Evolutionary conservation across 2,113 vertebrate species (phyloP).

Genomic region (Hippocampus abdominalis): DNA sequence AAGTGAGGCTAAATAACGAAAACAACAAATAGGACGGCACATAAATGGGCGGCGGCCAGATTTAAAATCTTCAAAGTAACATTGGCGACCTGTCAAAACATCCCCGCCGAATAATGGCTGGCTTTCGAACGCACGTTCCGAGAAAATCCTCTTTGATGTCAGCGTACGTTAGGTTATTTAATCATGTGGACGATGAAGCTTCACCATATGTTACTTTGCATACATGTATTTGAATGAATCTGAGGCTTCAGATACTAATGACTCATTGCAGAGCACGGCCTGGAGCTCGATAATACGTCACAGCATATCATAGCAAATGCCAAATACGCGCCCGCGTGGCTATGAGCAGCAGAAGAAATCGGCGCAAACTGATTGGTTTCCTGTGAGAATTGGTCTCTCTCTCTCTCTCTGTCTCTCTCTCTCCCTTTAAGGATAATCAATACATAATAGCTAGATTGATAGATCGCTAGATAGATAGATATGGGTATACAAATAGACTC

Average conservation of each 20-base stretch:
- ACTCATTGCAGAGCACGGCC: not conserved
- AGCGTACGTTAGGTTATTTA: constrained; percentile 34
- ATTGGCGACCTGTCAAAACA: constrained; percentile 36
- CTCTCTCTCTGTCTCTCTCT: too few relatives aligned
- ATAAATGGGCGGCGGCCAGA: constrained; percentile 6
- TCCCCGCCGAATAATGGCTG: constrained; percentile 46
- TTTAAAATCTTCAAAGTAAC: constrained; percentile 51
- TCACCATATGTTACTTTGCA: constrained; percentile 17
- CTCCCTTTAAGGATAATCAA: too few relatives aligned
- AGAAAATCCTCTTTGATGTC: constrained; percentile 54
- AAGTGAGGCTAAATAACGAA: constrained; percentile 20
- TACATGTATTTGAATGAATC: not conserved
- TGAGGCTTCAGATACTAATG: not conserved
- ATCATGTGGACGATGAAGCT: constrained; percentile 25
- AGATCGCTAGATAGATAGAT: too few relatives aligned
- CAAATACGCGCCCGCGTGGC: not conserved
- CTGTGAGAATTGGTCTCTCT: not conserved
- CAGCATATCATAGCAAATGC: not conserved
- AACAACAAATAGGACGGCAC: constrained; percentile 10
- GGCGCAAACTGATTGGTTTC: not conserved
- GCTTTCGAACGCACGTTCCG: constrained; percentile 34
- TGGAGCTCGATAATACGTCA: not conserved
- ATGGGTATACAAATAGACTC: not conserved
- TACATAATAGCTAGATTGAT: too few relatives aligned
- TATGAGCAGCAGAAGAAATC: not conserved